phyloP scores from a whole-genome alignment of 2,113 vertebrate species.

The Proteles cristata region DNA sequence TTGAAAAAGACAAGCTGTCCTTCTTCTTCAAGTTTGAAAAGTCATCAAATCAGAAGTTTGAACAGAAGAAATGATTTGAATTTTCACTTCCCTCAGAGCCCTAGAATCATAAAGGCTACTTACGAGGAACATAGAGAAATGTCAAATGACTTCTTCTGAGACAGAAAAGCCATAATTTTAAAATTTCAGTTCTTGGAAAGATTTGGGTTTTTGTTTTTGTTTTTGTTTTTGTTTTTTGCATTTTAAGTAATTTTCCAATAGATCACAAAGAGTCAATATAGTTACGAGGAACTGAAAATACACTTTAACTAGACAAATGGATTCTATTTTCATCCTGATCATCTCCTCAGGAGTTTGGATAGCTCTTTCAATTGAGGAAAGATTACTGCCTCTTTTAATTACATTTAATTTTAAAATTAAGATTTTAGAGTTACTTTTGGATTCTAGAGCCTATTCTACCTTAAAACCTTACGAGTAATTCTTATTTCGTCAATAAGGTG shows the following conservation, averaged over 20 bases:
- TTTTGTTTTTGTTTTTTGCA: background rate
- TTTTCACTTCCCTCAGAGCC: background rate
- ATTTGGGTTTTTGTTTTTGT: background rate
- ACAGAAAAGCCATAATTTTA: background rate
- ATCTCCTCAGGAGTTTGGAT: background rate
- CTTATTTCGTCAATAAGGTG: background rate
- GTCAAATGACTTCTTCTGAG: background rate
- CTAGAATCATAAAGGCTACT: background rate
- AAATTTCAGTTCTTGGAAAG: background rate
- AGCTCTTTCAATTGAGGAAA: background rate
- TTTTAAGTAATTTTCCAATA: background rate
- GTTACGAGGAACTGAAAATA: background rate
- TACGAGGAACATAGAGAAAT: background rate
- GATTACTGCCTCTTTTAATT: background rate
- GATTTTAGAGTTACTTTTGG: background rate
- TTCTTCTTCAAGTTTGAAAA: background rate
- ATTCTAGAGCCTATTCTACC: background rate
- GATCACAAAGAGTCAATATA: background rate
- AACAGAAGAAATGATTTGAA: background rate
- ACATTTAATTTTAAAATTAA: background rate
- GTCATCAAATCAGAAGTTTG: background rate
- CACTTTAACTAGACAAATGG: background rate
- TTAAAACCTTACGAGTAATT: background rate
- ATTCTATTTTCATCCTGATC: background rate
- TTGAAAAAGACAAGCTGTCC: background rate